Evolutionary conservation across 2,888 invertebrate genomes (phyloP).

Genomic region (Tortrix viridana): DNA sequence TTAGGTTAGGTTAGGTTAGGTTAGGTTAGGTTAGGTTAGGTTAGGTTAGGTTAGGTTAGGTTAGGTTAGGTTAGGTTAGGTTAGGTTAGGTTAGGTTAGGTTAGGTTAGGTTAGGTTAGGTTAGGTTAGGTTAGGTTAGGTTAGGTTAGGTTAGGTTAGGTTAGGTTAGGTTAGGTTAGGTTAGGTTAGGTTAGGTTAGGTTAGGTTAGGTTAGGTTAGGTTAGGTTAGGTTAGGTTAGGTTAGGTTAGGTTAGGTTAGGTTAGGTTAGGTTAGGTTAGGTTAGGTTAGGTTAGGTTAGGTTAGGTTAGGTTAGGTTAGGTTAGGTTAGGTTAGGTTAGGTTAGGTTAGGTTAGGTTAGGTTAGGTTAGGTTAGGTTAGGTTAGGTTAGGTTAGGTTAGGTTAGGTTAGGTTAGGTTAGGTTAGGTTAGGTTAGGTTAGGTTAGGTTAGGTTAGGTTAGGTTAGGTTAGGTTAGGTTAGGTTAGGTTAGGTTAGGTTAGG

Average conservation of each 20-base stretch:
- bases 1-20: slow-evolving; percentile 25
- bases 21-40: slow-evolving; percentile 23
- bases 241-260: slow-evolving; percentile 38
- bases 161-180: slow-evolving; percentile 36
- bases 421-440: too few relatives aligned
- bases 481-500: too few relatives aligned
- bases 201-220: slow-evolving; percentile 27
- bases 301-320: slow-evolving; percentile 40
- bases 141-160: slow-evolving; percentile 36
- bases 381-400: slow-evolving; percentile 14
- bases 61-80: slow-evolving; percentile 25
- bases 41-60: slow-evolving; percentile 25
- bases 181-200: slow-evolving; percentile 32
- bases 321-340: slow-evolving; percentile 41
- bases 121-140: slow-evolving; percentile 26
- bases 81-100: slow-evolving; percentile 21
- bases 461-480: too few relatives aligned
- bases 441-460: too few relatives aligned
- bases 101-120: slow-evolving; percentile 15
- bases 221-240: slow-evolving; percentile 31
- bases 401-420: too few relatives aligned
- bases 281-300: slow-evolving; percentile 42
- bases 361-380: slow-evolving; percentile 39
- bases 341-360: slow-evolving; percentile 39
- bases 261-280: slow-evolving; percentile 39